These are phyloP conservation scores for mouse (Mus musculus) DNA, from an alignment of 2,113 vertebrate species.

Conservation along the genomic window GRCm39 chr3:148849001-148849500, in stretches of 20 bases:
- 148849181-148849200: neutral
- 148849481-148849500: neutral
- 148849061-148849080: neutral
- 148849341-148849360: neutral
- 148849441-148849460: neutral
- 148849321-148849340: neutral
- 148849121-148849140: neutral
- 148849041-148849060: no score
- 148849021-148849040: neutral
- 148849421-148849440: neutral
- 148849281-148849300: neutral
- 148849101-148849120: no score
- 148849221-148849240: neutral
- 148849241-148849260: no score
- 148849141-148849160: neutral
- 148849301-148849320: neutral
- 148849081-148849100: neutral
- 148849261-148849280: neutral
- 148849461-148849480: neutral
- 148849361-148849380: neutral
- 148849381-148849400: slow-evolving; percentile 2
- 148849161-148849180: neutral
- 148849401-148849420: neutral
- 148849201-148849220: neutral
- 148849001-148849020: neutral